A percentile compares a stretch with the other conserved stretches of the same genome.
phyloP scores from a whole-genome alignment of 2,888 invertebrate species.

The Beris chalybata region DNA sequence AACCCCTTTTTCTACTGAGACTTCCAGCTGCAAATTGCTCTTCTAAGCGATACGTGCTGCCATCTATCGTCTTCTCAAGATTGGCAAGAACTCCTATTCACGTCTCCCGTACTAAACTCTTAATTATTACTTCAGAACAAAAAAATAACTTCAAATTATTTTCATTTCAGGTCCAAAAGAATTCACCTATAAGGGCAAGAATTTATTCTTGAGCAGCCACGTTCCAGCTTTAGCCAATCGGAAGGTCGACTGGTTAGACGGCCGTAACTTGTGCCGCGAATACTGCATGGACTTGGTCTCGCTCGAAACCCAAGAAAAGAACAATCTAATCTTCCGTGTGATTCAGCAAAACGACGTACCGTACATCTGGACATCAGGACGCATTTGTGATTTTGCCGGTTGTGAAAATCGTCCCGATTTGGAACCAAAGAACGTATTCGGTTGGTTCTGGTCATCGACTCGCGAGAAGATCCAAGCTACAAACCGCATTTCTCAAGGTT shows the following conservation, averaged over 20 bases:
- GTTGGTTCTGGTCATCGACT: conserved; percentile 94
- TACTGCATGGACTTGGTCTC: conserved; percentile 93
- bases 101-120: too few relatives aligned
- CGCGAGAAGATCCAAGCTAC: conserved; percentile 84
- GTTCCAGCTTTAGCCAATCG: conserved; percentile 75
- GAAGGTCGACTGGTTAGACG: conserved; percentile 89
- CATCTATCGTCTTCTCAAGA: too few relatives aligned
- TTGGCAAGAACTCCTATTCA: too few relatives aligned
- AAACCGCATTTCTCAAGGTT: conserved; percentile 63
- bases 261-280: conserved; percentile 86
- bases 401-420: conserved; percentile 84
- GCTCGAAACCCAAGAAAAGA: conserved; percentile 86
- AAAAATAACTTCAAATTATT: too few relatives aligned
- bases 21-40: too few relatives aligned
- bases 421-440: conserved; percentile 81
- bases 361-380: conserved; percentile 92
- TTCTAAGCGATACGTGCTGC: too few relatives aligned
- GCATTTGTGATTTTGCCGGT: conserved; percentile 91
- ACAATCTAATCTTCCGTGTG: conserved; percentile 84
- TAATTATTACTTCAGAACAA: too few relatives aligned
- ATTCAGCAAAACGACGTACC: conserved; percentile 88
- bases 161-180: conserved; percentile 78
- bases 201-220: conserved; percentile 86
- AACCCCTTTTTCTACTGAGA: too few relatives aligned
- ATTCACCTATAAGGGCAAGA: conserved; percentile 83